These are phyloP conservation scores for Rhabditoides inermis DNA, from an alignment of 2,888 invertebrate genomes.

Conservation along the genomic window DNA sequence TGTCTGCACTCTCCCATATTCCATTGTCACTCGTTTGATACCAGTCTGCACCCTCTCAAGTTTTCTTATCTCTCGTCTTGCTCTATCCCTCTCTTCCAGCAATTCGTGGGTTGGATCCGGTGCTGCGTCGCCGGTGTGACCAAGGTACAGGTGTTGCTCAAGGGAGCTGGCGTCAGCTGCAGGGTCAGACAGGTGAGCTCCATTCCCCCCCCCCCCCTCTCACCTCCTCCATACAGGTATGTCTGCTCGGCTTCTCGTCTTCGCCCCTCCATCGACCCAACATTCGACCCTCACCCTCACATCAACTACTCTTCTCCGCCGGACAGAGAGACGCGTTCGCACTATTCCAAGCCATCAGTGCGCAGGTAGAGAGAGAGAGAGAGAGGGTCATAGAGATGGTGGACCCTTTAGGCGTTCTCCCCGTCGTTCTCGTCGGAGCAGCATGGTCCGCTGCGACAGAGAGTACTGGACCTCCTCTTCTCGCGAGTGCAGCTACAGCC, in stretches of 20 bases:
- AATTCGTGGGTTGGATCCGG: constrained; percentile 71
- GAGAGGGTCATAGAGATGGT: background rate
- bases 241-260: constrained; percentile 20
- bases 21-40: too few species aligned
- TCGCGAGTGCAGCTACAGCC: constrained; percentile 49
- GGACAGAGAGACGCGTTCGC: constrained; percentile 54
- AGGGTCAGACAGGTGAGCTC: constrained; percentile 69
- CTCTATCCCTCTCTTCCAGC: constrained; percentile 27
- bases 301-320: constrained; percentile 55
- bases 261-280: constrained; percentile 3
- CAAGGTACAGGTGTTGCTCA: constrained; percentile 69
- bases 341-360: constrained; percentile 81
- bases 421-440: constrained; percentile 44
- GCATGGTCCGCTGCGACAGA: constrained; percentile 38
- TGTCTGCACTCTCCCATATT: too few species aligned
- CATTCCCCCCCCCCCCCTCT: too few species aligned
- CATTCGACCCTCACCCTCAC: constrained; percentile 38
- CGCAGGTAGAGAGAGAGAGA: constrained; percentile 60
- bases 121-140: constrained; percentile 56
- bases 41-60: too few species aligned
- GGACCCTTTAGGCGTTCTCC: constrained; percentile 35
- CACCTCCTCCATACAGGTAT: too few species aligned
- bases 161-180: constrained; percentile 81
- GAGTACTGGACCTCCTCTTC: constrained; percentile 50
- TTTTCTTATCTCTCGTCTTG: too few species aligned